phyloP scores from a whole-genome alignment of 2,797 vertebrate species.

The Hafferia zeledoni region DNA sequence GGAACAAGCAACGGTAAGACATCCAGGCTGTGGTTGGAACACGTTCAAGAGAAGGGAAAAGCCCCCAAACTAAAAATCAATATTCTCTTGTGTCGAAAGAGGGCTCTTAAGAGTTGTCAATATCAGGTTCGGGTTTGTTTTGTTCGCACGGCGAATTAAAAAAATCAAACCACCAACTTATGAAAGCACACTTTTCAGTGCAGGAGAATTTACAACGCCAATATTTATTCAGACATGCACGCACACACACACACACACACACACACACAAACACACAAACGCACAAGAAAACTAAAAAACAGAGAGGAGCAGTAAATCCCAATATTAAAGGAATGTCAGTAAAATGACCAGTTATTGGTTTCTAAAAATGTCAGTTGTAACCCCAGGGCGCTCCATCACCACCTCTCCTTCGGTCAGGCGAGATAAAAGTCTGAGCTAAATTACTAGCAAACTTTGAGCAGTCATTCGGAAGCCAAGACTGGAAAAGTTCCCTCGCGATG shows the following conservation, averaged over 20 bases:
- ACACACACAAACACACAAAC: neutral
- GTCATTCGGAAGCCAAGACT: neutral
- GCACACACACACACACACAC: neutral
- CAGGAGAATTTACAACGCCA: neutral
- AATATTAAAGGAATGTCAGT: neutral
- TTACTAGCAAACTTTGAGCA: slow-evolving; percentile 42
- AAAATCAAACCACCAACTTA: neutral
- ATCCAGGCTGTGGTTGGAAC: neutral
- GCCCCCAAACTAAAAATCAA: neutral
- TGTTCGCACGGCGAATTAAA: neutral
- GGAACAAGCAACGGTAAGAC: neutral
- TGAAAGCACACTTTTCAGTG: neutral
- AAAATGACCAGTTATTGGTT: neutral
- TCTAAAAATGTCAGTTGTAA: slow-evolving; percentile 30
- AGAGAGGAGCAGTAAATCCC: neutral
- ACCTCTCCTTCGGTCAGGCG: neutral
- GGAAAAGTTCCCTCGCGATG: slow-evolving; percentile 23
- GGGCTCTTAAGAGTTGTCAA: slow-evolving; percentile 59
- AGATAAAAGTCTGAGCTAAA: slow-evolving; percentile 59
- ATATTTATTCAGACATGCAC: neutral
- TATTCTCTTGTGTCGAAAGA: slow-evolving; percentile 36
- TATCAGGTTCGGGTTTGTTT: slow-evolving; percentile 29
- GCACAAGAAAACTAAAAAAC: no score
- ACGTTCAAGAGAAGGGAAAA: neutral
- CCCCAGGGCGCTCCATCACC: slow-evolving; percentile 3